Base-by-base conservation (phyloP, 2,797 vertebrate species). In the Nasua narica region DNA sequence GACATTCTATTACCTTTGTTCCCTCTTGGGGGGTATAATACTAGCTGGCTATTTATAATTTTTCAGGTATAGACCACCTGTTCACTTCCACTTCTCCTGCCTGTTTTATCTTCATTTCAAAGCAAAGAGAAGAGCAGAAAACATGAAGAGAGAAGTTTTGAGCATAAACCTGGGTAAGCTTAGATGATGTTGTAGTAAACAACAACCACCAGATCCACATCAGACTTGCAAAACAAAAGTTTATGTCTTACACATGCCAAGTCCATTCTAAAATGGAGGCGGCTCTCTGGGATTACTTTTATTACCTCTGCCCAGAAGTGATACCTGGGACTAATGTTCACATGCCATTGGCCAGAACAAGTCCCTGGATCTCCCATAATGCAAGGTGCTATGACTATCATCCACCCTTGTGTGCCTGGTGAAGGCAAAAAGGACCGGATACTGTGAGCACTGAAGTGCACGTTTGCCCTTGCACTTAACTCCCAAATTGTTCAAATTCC, bases 101-200 rank as follows among this genome's bases (percentile, higher is more conserved):
- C 70, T 32, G 12, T 46, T 91, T 78, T 78, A 43, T 50, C 62
- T 12, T 72, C 54, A 56, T 37, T 74, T 56, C 25, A 94, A 67
- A 87, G 29, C 23, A 87, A 90, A 95, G 46, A 37, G 18, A 82
- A 91, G 69, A 32, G 29, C 7, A 78, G 21, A 37, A 77, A 77
- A 72, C 37, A 50, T 4, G 21, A 37, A 70, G 16, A 50, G 7
- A 76, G 23, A 58, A 32, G 29, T 65, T 23, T 27, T 29, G 4
- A 62, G 7, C 60, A n/a, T 77, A 69, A 85, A 52, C 7, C 15
- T 25, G 18, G 19, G 10, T 40, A 5, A 62, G 52, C 14, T 18
- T 54, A 19, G 56, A 40, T 25, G 5, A 14, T n/a, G n/a, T 37
- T 67, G 4, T 37, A n/a, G 16, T n/a, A 25, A 52, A 23, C 43